Evolutionary conservation across 2,113 vertebrate genomes (phyloP), one percentile per base, ranked within the genome.

Genomic region (Isichthys henryi): DNA sequence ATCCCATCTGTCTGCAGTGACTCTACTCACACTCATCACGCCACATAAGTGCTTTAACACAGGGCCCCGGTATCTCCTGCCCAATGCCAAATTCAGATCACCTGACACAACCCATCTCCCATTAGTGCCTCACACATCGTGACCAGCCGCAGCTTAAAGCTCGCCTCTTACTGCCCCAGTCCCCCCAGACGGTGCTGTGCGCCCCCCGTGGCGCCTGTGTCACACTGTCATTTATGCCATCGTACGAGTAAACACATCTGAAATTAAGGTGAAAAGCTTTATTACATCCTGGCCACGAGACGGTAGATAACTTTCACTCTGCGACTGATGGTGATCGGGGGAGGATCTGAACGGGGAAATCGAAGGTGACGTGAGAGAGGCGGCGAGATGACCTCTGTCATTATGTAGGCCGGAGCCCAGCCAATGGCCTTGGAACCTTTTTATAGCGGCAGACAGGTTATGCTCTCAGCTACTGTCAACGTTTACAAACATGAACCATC

Each of bases 241-340:
- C 19, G 45, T 31, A 31, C 4, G 8, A 74, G 52, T 74, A 74
- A 87, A 87, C 62, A 6, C 45, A n/a, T 58, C 39, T 56, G n/a
- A 66, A 86, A 86, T 82, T 53, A 85, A 66, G 9, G 27, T 46
- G 80, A 53, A 88, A 77, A 77, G 46, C 66, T 74, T 77, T 90
- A 87, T 90, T 77, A 74, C 23, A 27, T 9, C 66, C 58, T 52
- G 89, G 84, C 66, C 84, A 9, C 27, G 8, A 58, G 89, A 86
- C 35, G 21, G 80, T 39, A 21, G 45, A 66, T 85, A 83, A 84
- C 13, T 62, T 45, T n/a, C 39, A n/a, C 48, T 66, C 27, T 7
- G 35, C 39, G 48, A 7, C 56, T 53, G 89, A 90, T 17, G 39
- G 48, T 7, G 10, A 21, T 35, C 13, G 3, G 10, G 58, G 39